Percentiles rank a stretch among this genome's conserved stretches.
Evolutionary conservation across 2,888 invertebrate species (phyloP).

Genomic region (Apotomis capreana): DNA sequence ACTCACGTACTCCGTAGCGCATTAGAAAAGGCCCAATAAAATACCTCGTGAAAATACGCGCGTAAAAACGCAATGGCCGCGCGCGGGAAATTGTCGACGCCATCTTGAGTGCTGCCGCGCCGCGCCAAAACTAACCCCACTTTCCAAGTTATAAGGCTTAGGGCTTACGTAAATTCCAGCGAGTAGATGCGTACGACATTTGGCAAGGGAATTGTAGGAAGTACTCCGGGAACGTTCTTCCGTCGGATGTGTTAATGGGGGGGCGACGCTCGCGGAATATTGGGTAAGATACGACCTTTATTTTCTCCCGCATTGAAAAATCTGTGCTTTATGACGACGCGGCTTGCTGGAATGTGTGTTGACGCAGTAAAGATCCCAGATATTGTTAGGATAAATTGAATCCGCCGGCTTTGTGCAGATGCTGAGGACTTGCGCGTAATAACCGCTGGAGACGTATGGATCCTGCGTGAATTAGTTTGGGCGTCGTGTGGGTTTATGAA

Average conservation of each 20-base stretch:
- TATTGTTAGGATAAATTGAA: conserved; percentile 37
- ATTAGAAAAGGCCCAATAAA: conserved; percentile 56
- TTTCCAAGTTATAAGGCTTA: conserved; percentile 12
- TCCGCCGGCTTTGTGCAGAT: conserved; percentile 14
- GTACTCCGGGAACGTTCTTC: conserved; percentile 50
- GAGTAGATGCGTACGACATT: conserved; percentile 52
- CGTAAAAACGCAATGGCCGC: conserved; percentile 51
- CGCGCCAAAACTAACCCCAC: conserved; percentile 33
- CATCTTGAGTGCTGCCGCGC: conserved; percentile 19
- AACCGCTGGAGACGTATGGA: conserved; percentile 5
- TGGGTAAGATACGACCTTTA: conserved; percentile 50
- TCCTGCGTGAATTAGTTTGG: conserved; percentile 8
- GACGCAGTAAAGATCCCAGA: conserved; percentile 30
- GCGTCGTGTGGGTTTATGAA: conserved; percentile 1
- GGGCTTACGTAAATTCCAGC: conserved; percentile 28
- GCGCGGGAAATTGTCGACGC: conserved; percentile 49
- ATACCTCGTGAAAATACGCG: conserved; percentile 51
- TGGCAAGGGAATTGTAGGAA: conserved; percentile 56
- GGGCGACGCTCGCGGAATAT: conserved; percentile 38
- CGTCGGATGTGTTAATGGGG: conserved; percentile 58
- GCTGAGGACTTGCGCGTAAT: background rate
- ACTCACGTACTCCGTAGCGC: conserved; percentile 51
- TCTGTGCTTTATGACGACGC: conserved; percentile 46
- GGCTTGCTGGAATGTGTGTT: conserved; percentile 33
- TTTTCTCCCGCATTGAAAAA: conserved; percentile 54